These are phyloP conservation scores for roundworm (Caenorhabditis elegans) DNA, from an alignment of 1,140 invertebrate genomes.

Conservation along the genomic window DNA sequence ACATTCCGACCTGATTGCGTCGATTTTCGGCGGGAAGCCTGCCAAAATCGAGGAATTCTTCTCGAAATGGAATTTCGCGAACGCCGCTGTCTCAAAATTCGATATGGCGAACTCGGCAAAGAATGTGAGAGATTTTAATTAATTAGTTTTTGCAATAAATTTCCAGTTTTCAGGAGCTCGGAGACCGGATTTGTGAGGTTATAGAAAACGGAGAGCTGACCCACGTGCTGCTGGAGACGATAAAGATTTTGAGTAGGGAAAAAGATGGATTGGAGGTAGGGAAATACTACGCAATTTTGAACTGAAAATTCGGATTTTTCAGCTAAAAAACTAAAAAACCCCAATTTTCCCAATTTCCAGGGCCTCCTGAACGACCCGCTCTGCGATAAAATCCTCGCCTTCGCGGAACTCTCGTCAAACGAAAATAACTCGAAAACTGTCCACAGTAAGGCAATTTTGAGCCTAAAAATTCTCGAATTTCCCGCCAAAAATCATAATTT, in stretches of 20 bases:
- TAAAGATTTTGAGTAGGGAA: not conserved
- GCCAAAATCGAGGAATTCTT: not conserved
- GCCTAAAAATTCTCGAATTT: no score
- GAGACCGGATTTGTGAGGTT: not conserved
- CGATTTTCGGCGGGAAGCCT: not conserved
- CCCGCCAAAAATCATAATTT: constrained; percentile 34
- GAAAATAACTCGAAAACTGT: not conserved
- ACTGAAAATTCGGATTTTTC: not conserved
- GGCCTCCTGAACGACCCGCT: not conserved
- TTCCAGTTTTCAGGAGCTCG: not conserved
- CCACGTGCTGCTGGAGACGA: not conserved
- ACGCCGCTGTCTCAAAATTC: not conserved
- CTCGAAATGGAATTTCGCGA: not conserved
- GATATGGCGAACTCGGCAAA: not conserved
- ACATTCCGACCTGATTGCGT: not conserved
- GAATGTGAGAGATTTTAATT: not conserved
- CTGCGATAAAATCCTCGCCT: not conserved
- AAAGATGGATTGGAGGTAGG: not conserved
- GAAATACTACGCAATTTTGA: not conserved
- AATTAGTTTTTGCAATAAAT: not conserved
- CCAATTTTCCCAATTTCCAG: not conserved
- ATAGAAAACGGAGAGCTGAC: not conserved
- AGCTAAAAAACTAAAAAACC: not conserved
- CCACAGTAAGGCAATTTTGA: not conserved
- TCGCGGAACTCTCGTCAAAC: not conserved